A percentile compares a stretch with the other conserved stretches of the same genome.
These are phyloP conservation scores for Mallateleia sp. DNA, from an alignment of 2,888 invertebrate species.

Conservation along the genomic window DNA sequence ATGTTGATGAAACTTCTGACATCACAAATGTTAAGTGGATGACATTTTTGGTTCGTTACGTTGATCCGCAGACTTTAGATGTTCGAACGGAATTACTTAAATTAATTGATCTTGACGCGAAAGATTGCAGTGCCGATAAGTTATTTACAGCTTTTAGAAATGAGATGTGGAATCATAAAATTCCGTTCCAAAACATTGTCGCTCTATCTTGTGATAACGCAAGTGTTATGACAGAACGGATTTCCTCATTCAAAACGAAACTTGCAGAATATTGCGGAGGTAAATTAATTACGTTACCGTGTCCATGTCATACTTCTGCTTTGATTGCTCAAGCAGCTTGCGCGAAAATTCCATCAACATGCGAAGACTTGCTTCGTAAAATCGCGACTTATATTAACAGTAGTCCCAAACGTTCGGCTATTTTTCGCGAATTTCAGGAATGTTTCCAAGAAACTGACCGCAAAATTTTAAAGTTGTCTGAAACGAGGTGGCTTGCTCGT, in stretches of 20 bases:
- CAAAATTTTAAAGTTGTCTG: no score
- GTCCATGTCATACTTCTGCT: constrained; percentile 67
- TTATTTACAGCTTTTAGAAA: constrained; percentile 11
- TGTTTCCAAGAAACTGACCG: constrained; percentile 9
- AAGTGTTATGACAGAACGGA: constrained; percentile 24
- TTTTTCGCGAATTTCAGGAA: constrained; percentile 26
- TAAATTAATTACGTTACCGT: constrained; percentile 57
- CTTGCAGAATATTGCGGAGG: neutral
- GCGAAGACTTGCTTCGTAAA: constrained; percentile 29
- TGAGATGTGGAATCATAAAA: constrained; percentile 2
- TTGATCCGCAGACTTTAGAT: no score
- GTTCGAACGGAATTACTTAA: constrained; percentile 7
- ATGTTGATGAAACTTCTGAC: no score
- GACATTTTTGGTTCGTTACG: neutral
- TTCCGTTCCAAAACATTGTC: constrained; percentile 15
- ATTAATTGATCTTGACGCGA: no score
- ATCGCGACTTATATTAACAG: constrained; percentile 49
- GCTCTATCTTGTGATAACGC: no score
- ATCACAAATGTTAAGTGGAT: no score
- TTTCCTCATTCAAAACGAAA: constrained; percentile 13
- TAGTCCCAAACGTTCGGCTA: constrained; percentile 28
- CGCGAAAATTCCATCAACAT: constrained; percentile 37
- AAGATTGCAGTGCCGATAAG: constrained; percentile 16
- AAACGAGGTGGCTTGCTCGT: no score
- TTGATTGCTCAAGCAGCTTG: constrained; percentile 59